Evolutionary conservation across 2,113 vertebrate species (phyloP).

Genomic region (Harpagus bidentatus): DNA sequence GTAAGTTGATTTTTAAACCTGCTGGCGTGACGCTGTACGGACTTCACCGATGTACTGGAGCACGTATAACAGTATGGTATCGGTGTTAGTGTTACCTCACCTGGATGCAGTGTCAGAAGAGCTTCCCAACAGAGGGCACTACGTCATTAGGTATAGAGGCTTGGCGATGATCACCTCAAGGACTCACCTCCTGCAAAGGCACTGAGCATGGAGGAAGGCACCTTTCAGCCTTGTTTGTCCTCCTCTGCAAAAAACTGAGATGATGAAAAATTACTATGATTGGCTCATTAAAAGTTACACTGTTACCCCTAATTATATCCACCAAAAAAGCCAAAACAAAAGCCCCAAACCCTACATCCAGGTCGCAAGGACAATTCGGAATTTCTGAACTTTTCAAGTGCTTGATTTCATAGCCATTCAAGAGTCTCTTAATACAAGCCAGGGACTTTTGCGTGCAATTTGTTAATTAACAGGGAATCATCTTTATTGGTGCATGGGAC

Average conservation of each 20-base stretch:
- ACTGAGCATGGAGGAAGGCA: neutral
- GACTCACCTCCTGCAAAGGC: neutral
- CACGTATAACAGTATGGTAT: neutral
- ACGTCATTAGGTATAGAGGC: neutral
- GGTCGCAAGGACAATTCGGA: neutral
- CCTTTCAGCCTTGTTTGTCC: neutral
- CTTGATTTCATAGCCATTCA: neutral
- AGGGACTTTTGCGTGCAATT: neutral
- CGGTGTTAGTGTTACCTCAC: neutral
- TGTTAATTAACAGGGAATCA: neutral
- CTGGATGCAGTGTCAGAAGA: neutral
- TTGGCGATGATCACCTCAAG: neutral
- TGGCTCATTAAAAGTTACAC: neutral
- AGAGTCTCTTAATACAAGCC: neutral
- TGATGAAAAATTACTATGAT: neutral
- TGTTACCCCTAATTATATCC: neutral
- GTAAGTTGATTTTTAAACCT: neutral
- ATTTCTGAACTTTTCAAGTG: neutral
- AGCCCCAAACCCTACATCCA: neutral
- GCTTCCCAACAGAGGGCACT: constrained; percentile 28
- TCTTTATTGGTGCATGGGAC: neutral
- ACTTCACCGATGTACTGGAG: neutral
- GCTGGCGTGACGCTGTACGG: neutral
- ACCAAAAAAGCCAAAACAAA: neutral
- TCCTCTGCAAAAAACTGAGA: neutral